A percentile compares a stretch with the other conserved stretches of the same genome.
Conservation (phyloP, 2,113 vertebrate species). For the Bufo gargarizans region DNA sequence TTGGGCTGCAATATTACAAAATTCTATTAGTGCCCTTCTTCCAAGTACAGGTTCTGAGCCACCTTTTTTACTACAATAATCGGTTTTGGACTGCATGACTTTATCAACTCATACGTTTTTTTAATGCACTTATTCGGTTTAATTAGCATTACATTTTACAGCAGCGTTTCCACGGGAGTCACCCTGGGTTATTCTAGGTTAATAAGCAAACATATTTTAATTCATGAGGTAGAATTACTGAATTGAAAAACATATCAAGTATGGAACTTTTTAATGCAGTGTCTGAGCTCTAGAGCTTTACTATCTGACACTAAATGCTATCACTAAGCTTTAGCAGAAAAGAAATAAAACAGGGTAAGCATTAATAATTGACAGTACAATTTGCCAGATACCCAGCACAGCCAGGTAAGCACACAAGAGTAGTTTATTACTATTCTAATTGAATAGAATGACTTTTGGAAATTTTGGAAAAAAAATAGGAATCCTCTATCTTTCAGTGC, state of each 20-base stretch:
- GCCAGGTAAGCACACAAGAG: not conserved
- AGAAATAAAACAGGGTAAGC: not conserved
- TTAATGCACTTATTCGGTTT: too few relatives aligned
- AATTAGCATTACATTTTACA: not conserved
- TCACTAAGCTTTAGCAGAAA: not conserved
- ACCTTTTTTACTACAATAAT: too few relatives aligned
- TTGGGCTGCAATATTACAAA: too few relatives aligned
- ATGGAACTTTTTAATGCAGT: not conserved
- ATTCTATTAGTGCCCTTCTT: too few relatives aligned
- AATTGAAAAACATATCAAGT: not conserved
- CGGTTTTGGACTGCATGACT: too few relatives aligned
- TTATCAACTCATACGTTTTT: too few relatives aligned
- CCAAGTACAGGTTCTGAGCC: too few relatives aligned
- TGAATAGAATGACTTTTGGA: not conserved
- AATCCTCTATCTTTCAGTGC: not conserved
- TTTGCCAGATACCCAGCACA: not conserved
- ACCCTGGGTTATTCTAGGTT: not conserved
- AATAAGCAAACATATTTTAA: not conserved
- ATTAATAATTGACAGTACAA: constrained; percentile 17
- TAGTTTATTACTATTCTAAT: not conserved
- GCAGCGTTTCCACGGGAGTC: too few relatives aligned
- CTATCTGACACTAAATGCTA: not conserved
- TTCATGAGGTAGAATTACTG: not conserved
- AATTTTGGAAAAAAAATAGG: not conserved
- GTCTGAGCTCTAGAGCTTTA: not conserved